Evolutionary conservation across 53 echinoderm and acorn worm genomes (phyloP), one percentile per base, ranked within the genome.

Genomic region (Patiria pectinifera): DNA sequence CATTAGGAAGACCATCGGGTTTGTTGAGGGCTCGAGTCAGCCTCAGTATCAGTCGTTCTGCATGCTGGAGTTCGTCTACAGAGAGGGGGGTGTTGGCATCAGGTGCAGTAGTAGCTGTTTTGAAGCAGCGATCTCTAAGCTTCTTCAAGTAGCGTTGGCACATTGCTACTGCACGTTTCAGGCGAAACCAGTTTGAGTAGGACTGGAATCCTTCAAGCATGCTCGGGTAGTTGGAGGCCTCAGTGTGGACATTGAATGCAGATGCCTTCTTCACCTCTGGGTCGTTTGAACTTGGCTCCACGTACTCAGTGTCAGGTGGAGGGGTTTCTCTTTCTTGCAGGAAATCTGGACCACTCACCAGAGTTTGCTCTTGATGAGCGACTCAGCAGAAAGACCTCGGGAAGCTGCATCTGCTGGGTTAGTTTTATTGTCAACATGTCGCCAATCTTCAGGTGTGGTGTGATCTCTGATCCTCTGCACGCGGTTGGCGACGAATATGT

Each of bases 41-140:
- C 75, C 78, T 91, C 62, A 94, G 66, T 2, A 94, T 94, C 53
- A 91, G 82, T 59, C n/a, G 84, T 80, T 94, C 90, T 43, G 95
- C 92, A 48, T 79, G 59, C 7, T 83, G 66, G 12, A 94, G 61
- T 14, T 83, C 71, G 44, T 92, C 85, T 15, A 94, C 91, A 48
- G 69, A 85, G 53, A 77, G 3, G 4, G 93, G 79, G 26, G 23
- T 3, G 18, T 48, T 47, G 45, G 48, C 81, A 48, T 81, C 81
- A 13, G 15, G 49, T 81, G 15, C 35, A 48, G 48, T 16, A 46
- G 81, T 19, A 81, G 49, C 10, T 46, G 46, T 21, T 47, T 81
- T 83, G 3, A 23, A 7, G 62, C 60, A 23, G 18, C 25, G 18
- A 23, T 83, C 26, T 61, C 48, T 78, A 24, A 86, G 12, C 60